Base-by-base conservation (phyloP, 2,797 vertebrate species). In the Helostoma temminkii region DNA sequence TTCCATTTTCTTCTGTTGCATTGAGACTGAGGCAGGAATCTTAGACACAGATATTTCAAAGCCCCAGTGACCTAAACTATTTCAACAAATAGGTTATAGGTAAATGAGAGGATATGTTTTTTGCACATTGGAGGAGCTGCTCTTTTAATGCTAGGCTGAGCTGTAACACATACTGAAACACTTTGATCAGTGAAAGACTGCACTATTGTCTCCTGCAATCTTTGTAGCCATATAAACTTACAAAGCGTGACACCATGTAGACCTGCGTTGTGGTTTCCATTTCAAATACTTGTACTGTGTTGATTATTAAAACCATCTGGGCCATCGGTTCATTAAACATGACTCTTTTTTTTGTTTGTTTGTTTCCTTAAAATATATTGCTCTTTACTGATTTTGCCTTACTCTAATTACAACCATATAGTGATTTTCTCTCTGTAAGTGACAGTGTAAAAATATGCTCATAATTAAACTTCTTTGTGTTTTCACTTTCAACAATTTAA, bases 221-320 rank as follows among this genome's bases (percentile, higher is more conserved):
- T 80, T 66, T 66, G 57, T 48, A 68, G 57, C 46, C 68, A 22
- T 67, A 70, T 76, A 72, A 67, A 76, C 61, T 59, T 56, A 73
- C 36, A 3, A 6, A 67, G 55, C 59, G 25, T 71, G 66, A 79
- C 77, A 76, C 25, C 54, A 7, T 52, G 68, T 19, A 55, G 48
- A 80, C 74, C 41, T 77, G 47, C 69, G 55, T 75, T 73, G 71
- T 36, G 81, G 77, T 83, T 84, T 79, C 53, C 47, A 61, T 84
- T 80, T 82, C 78, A 82, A 62, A 82, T 42, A 28, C 71, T 59
- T 64, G 59, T 42, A 32, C 66, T 66, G 64, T 65, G 58, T 58
- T 61, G 11, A 49, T 71, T 66, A 84, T 87, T 78, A 53, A 71
- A 84, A 58, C 76, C 78, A 81, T 76, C 54, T 86, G 85, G 71